Evolutionary conservation across 2,113 vertebrate genomes (phyloP).

Genomic region (Holacanthus passer): DNA sequence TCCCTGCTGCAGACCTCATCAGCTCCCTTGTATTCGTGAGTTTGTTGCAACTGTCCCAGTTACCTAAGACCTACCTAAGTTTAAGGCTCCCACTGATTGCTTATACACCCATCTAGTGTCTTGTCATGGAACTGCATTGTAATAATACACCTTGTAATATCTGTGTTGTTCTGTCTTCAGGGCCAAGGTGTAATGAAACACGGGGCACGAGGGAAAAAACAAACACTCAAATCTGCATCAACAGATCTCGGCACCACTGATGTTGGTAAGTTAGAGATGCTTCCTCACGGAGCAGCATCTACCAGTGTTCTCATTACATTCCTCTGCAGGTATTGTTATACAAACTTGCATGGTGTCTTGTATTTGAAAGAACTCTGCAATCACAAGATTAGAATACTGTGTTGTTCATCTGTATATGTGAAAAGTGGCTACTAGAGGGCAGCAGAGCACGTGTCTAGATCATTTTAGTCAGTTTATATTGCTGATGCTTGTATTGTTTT

Average conservation of each 20-base stretch:
- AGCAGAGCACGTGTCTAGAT: neutral
- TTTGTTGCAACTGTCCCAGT: neutral
- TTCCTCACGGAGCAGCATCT: neutral
- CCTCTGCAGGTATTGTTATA: neutral
- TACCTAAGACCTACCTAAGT: neutral
- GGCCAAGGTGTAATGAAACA: constrained; percentile 93
- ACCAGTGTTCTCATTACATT: neutral
- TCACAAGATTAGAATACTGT: no score
- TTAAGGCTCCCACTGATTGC: neutral
- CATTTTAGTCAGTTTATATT: neutral
- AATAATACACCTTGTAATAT: neutral
- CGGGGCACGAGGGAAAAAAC: constrained; percentile 92
- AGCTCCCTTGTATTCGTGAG: neutral
- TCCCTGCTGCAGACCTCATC: neutral
- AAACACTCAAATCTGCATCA: constrained; percentile 95
- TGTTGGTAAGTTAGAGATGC: constrained; percentile 86
- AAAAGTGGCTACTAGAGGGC: neutral
- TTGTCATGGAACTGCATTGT: neutral
- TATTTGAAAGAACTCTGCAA: neutral
- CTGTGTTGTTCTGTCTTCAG: constrained; percentile 72
- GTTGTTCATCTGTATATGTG: no score
- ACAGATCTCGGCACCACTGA: constrained; percentile 96
- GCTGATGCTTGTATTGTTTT: no score
- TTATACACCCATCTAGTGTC: constrained; percentile 48
- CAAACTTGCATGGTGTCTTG: neutral